These are phyloP conservation scores for Hypanus sabinus DNA, from an alignment of 2,113 vertebrate species.

Conservation along the genomic window DNA sequence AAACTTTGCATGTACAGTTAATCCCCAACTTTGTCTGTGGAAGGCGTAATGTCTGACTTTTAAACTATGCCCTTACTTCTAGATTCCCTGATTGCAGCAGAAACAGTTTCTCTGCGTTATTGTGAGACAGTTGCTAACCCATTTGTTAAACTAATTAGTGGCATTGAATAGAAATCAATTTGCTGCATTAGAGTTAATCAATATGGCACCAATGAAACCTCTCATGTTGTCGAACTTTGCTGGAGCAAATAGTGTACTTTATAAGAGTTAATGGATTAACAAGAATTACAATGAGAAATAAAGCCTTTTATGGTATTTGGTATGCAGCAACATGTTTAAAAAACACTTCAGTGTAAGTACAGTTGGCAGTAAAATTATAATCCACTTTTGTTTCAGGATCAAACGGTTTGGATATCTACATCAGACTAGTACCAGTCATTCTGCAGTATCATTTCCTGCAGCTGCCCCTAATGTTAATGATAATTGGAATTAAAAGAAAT, in stretches of 20 bases:
- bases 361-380: slow-evolving; percentile 40
- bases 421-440: slow-evolving; percentile 45
- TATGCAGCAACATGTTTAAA: slow-evolving; percentile 14
- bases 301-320: slow-evolving; percentile 34
- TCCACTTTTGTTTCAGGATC: slow-evolving; percentile 46
- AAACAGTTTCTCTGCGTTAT: too few relatives aligned
- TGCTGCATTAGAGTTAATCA: not conserved
- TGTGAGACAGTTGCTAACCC: not conserved
- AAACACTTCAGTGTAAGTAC: slow-evolving; percentile 8
- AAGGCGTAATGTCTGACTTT: too few relatives aligned
- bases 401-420: slow-evolving; percentile 47
- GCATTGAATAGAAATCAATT: not conserved
- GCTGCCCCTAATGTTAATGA: slow-evolving; percentile 51
- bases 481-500: slow-evolving; percentile 52
- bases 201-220: not conserved
- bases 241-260: not conserved
- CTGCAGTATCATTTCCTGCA: slow-evolving; percentile 52
- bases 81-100: too few relatives aligned
- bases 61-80: too few relatives aligned
- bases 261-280: slow-evolving; percentile 11
- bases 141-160: not conserved
- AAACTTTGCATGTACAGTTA: too few relatives aligned
- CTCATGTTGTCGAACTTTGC: not conserved
- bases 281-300: slow-evolving; percentile 8
- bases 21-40: too few relatives aligned